Evolutionary conservation across 2,113 vertebrate species (phyloP).

Genomic region (Anser brachyrhynchus): DNA sequence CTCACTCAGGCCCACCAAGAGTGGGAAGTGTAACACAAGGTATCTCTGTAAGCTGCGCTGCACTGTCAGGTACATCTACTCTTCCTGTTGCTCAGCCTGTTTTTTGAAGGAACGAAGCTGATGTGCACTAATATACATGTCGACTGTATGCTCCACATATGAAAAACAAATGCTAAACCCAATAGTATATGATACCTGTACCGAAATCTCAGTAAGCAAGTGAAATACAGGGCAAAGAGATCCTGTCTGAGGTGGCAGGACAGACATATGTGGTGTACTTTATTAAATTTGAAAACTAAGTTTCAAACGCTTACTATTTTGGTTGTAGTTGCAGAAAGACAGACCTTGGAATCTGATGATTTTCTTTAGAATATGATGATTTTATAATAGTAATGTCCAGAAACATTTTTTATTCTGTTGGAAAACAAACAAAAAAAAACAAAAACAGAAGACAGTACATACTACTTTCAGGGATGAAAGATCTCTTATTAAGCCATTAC

Average conservation of each 20-base stretch:
- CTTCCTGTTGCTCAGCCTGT: not conserved
- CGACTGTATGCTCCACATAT: not conserved
- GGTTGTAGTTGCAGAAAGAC: not conserved
- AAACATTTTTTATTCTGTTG: not conserved
- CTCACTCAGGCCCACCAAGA: not conserved
- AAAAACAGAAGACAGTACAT: not conserved
- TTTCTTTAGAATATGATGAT: not conserved
- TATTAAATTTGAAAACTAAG: not conserved
- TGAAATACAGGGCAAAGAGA: not conserved
- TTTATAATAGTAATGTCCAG: not conserved
- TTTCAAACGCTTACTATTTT: not conserved
- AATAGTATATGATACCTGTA: not conserved
- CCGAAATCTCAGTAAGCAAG: not conserved
- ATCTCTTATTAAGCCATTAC: not conserved
- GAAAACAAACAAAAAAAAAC: not conserved
- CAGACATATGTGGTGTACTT: not conserved
- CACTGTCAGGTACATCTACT: not conserved
- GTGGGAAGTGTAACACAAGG: not conserved
- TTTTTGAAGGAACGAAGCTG: not conserved
- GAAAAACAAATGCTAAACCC: not conserved
- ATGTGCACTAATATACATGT: fast-evolving
- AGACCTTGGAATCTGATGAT: not conserved
- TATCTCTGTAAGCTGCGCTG: not conserved
- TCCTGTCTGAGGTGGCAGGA: not conserved
- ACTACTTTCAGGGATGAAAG: not conserved